Base-by-base conservation (phyloP, 2,797 vertebrate species). In the Danio jaintianensis region DNA sequence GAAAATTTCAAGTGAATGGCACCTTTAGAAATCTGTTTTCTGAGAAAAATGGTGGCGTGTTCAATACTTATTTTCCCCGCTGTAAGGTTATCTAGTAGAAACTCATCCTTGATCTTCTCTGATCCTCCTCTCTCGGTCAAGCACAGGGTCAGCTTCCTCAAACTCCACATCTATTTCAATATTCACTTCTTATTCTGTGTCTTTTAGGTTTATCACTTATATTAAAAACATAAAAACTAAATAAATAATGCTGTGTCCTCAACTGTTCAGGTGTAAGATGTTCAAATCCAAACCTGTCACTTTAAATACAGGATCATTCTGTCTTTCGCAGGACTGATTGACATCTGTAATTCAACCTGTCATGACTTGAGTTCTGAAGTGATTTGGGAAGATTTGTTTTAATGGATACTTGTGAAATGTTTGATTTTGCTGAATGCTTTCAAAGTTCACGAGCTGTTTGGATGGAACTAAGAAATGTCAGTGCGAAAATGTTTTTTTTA, bases 381-480 rank as follows among this genome's bases (percentile, higher is more conserved):
- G 7, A 18, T 48, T 22, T 40, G 42, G 16, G n/a, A 13, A 43
- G 62, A 20, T 76, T 76, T 55, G 20, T 29, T 56, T 56, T 47
- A 75, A 59, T 10, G 12, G 10, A 10, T 40, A 8, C 52, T 56
- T 40, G 20, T 58, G 55, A 43, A 66, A 29, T 66, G 73, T 75
- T 75, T 36, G n/a, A 38, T 20, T 0, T 15, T 43, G 12, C 69
- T 8, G 47, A 69, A 69, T 69, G 3, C 29, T 53, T 47, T 53
- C n/a, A 9, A 69, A 69, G 29, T 16, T 69, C 40, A 45, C 1
- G 16, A 53, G 67, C 22, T 40, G 15, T 52, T 52, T 40, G 29
- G 29, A 69, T 69, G 48, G 48, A 53, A 53, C 53, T 40, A 10
- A 53, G 48, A 69, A 59, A 48, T 68, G 64, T 68, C 5, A 40